These are phyloP conservation scores for Eleutherodactylus coqui DNA, from an alignment of 2,797 vertebrate species.

Conservation along the genomic window DNA sequence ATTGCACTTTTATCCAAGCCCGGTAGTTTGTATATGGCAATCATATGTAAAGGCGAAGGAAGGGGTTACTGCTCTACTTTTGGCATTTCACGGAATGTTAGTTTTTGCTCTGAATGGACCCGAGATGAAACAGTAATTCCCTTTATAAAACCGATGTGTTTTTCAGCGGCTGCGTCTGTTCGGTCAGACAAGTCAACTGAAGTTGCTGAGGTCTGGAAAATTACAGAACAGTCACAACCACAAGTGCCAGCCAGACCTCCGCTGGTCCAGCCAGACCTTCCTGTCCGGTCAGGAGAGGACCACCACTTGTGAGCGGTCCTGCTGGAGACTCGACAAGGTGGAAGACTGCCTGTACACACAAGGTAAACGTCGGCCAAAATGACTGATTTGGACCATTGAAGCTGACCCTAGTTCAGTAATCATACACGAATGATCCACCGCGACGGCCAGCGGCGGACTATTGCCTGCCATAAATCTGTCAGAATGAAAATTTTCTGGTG, in stretches of 20 bases:
- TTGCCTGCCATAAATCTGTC: too few species aligned
- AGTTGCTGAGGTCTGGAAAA: constrained; percentile 9
- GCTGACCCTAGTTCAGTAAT: too few species aligned
- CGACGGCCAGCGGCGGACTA: too few species aligned
- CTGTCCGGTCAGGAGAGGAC: not conserved
- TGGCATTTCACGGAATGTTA: not conserved
- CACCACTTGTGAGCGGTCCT: too few species aligned
- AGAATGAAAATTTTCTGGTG: too few species aligned
- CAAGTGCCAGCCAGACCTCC: not conserved
- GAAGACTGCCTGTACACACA: too few species aligned
- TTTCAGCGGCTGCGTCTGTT: not conserved
- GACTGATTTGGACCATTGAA: too few species aligned
- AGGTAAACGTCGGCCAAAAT: too few species aligned
- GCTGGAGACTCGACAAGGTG: not conserved
- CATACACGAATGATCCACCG: too few species aligned
- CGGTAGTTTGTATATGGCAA: too few species aligned
- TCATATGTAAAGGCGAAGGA: too few species aligned
- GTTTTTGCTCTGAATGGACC: not conserved
- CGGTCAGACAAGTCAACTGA: not conserved
- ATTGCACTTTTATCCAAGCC: not conserved
- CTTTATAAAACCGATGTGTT: not conserved
- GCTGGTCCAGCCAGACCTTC: not conserved
- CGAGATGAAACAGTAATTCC: not conserved
- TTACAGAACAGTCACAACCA: not conserved
- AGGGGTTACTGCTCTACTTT: not conserved